A percentile compares a stretch with the other conserved stretches of the same genome.
Conservation (phyloP, 1,140 invertebrate genomes). For the Charaxes varanes region DNA sequence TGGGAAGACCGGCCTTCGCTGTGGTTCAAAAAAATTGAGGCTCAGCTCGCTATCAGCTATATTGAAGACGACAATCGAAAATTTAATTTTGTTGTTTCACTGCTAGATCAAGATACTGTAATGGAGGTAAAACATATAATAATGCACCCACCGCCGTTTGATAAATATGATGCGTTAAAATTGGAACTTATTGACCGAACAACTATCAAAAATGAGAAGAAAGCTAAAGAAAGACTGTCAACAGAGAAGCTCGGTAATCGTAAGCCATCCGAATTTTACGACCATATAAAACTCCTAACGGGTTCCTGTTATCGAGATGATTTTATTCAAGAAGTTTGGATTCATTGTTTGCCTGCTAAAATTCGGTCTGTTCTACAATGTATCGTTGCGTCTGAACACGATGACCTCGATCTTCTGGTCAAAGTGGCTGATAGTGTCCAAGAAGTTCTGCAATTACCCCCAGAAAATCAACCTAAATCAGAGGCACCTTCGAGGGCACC, state of each 20-base stretch:
- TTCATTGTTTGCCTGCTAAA: not conserved
- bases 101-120: slow-evolving; percentile 1
- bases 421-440: slow-evolving; percentile 1
- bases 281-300: not conserved
- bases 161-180: slow-evolving; percentile 2
- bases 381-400: not conserved
- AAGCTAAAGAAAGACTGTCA: slow-evolving; percentile 1
- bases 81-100: slow-evolving; percentile 1
- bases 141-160: not conserved
- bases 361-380: not conserved
- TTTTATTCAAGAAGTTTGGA: not conserved
- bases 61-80: not conserved
- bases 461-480: not conserved
- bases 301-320: not conserved
- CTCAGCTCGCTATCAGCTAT: not conserved
- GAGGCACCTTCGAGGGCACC: not conserved
- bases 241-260: not conserved
- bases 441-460: not conserved
- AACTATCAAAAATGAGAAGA: not conserved
- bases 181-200: not conserved
- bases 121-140: not conserved
- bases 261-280: not conserved
- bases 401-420: not conserved
- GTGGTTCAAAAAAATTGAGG: slow-evolving; percentile 5
- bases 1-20: slow-evolving; percentile 1